phyloP scores from a whole-genome alignment of 2,797 vertebrate genomes.

The Odontamblyopus lacepedii region DNA sequence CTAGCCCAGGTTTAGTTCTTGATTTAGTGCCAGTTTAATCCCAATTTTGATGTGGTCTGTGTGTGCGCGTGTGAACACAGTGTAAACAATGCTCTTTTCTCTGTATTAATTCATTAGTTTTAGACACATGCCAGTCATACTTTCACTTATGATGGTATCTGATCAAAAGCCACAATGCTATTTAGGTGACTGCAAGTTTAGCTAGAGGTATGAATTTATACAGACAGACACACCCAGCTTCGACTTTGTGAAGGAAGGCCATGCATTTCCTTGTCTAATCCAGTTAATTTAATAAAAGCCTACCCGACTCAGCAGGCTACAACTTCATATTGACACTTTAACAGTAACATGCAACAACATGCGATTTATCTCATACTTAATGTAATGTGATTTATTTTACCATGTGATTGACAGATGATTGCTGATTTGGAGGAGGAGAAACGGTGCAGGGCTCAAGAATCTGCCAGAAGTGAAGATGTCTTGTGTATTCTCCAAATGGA shows the following conservation, averaged over 20 bases:
- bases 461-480: constrained; percentile 90
- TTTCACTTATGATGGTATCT: background rate
- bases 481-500: constrained; percentile 93
- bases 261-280: constrained; percentile 4
- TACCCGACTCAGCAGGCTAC: background rate
- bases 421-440: constrained; percentile 93
- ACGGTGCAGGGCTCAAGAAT: constrained; percentile 84
- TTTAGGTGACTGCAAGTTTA: background rate
- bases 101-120: background rate
- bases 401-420: constrained; percentile 83
- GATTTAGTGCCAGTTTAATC: background rate
- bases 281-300: background rate
- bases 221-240: constrained; percentile 19
- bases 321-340: background rate
- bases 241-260: background rate
- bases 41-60: background rate
- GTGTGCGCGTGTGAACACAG: too few relatives aligned
- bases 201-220: constrained; percentile 11
- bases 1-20: background rate
- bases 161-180: background rate
- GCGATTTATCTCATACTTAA: background rate
- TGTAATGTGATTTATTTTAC: constrained; percentile 24
- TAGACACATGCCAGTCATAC: background rate
- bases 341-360: background rate
- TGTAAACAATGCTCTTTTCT: background rate